phyloP scores from a whole-genome alignment of 2,113 vertebrate species.

The Serinus canaria region DNA sequence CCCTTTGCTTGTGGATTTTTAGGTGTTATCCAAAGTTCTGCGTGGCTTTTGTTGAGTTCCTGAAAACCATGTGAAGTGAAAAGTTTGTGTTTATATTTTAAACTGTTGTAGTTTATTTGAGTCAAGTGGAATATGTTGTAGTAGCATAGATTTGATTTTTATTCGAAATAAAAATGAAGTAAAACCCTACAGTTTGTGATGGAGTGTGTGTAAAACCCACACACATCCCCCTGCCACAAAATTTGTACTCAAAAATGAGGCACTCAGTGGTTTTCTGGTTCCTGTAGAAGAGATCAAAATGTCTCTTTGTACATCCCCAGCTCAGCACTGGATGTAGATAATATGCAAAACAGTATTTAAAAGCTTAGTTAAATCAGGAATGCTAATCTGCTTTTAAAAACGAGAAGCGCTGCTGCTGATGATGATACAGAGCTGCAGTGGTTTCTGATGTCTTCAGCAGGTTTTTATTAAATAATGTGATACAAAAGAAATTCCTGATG shows the following conservation, averaged over 20 bases:
- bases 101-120: not conserved
- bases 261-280: not conserved
- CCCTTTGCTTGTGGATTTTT: rapidly evolving
- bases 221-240: not conserved
- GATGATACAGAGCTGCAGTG: not conserved
- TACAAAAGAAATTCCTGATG: not conserved
- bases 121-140: no score
- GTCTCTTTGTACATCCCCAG: not conserved
- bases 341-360: constrained; percentile 2
- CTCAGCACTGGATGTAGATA: not conserved
- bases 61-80: not conserved
- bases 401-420: not conserved
- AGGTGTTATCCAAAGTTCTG: not conserved
- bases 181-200: rapidly evolving
- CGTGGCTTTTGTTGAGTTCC: not conserved
- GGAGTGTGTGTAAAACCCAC: not conserved
- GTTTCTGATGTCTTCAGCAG: not conserved
- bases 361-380: constrained; percentile 23
- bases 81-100: rapidly evolving
- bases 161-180: not conserved
- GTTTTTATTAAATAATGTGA: not conserved
- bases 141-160: not conserved
- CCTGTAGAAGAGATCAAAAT: not conserved
- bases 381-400: constrained; percentile 10
- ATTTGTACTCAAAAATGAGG: not conserved